Base-by-base conservation (phyloP, 2,797 vertebrate genomes). In the Hafferia zeledoni region DNA sequence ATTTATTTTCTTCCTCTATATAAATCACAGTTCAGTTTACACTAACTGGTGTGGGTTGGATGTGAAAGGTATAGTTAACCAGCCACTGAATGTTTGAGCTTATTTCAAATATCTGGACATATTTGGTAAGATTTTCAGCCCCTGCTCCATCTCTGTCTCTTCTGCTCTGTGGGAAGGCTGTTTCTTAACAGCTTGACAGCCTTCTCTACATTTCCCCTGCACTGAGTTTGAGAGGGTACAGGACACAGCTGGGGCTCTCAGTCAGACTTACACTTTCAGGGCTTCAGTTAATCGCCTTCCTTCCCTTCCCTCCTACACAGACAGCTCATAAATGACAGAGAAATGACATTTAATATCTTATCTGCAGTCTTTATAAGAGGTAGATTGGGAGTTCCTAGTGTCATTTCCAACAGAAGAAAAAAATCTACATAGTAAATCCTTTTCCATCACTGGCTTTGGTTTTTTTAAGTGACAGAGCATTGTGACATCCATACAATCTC, bases 111-210 rank as follows among this genome's bases (percentile, higher is more conserved):
- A 76, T 89, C 93, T 96, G 89, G 87, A 95, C 94, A 92, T 95
- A 96, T 95, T 95, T 94, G 93, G 96, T 95, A 96, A 89, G 83
- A 93, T 94, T 93, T 96, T 85, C 84, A 96, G 87, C 81, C 90
- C 33, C 82, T 92, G 82, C 61, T 95, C 69, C 89, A 83, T 95
- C 82, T 92, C 79, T 92, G 94, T 95, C 94, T 96, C 94, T 94
- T 89, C 89, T 93, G 79, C 95, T 96, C 96, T 91, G 93, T 92
- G 93, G 94, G 94, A 96, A 96, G 84, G 92, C 94, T 95, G 79
- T 78, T 95, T 94, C 91, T 92, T 89, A 95, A 67, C 91, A 96
- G 96, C 80, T 91, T 95, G 91, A 91, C 93, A 94, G 55, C 61
- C 59, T 55, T 90, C 89, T 91, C n/a, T 64, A 89, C 65, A 92